A percentile compares a stretch with the other conserved stretches of the same genome.
phyloP scores from a whole-genome alignment of 2,797 vertebrate genomes.

The Dicrostonyx torquatus region DNA sequence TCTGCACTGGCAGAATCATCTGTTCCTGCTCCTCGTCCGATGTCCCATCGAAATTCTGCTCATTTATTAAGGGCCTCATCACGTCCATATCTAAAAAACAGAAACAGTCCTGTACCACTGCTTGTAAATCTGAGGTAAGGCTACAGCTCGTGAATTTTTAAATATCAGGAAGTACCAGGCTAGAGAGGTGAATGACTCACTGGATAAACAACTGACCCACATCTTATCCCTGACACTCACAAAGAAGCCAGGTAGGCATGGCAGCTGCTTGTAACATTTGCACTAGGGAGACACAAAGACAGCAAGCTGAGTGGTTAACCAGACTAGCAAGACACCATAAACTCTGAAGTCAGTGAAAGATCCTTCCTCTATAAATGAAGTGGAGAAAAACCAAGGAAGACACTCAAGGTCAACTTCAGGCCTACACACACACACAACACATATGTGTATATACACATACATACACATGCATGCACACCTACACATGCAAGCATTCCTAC shows the following conservation, averaged over 20 bases:
- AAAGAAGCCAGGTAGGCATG: background rate
- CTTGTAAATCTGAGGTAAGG: background rate
- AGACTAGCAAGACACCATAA: background rate
- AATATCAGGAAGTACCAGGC: background rate
- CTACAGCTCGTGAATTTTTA: background rate
- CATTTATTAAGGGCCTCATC: constrained; percentile 92
- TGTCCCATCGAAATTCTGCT: constrained; percentile 85
- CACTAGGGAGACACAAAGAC: too few relatives aligned
- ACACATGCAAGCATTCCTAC: background rate
- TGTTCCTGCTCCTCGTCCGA: constrained; percentile 88
- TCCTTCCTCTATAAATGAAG: background rate
- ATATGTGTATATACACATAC: background rate
- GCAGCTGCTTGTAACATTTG: background rate
- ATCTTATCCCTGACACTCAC: background rate
- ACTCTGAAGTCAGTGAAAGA: background rate
- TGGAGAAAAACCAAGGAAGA: background rate
- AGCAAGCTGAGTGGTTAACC: background rate
- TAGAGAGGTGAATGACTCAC: background rate
- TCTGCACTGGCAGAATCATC: constrained; percentile 83
- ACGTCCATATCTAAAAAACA: constrained; percentile 90
- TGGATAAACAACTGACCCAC: background rate
- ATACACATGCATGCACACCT: too few relatives aligned
- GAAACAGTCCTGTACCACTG: constrained; percentile 44
- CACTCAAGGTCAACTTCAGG: background rate
- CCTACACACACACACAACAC: background rate